Evolutionary conservation across 2,113 vertebrate genomes (phyloP), one percentile per base, ranked within the genome.

Genomic region (Tinamus guttatus): DNA sequence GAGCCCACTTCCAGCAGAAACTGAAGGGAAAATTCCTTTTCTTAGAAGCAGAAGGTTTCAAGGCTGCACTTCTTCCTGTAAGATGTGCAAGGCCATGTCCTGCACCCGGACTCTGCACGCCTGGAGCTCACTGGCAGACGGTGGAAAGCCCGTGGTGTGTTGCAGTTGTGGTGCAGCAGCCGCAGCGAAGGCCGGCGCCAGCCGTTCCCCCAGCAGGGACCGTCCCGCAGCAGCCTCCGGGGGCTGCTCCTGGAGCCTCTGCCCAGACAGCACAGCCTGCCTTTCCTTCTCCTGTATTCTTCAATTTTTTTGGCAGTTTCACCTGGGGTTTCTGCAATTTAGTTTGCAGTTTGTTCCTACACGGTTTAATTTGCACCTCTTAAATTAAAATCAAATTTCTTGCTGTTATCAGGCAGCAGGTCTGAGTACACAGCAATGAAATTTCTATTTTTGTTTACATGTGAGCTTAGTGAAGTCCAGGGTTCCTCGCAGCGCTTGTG

Each of bases 311-410:
- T 49, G 67, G 13, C 56, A 86, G 49, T 86, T 92, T 88, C 69
- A 88, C 77, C 62, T 64, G 24, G n/a, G 63, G 34, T 25, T 84
- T 83, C 38, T 71, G 52, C 7, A 58, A 58, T 92, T 83, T 82
- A 82, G 52, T 43, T 79, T 18, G 1, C 54, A 67, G 16, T 83
- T 85, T 90, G 47, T 47, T 81, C 85, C 90, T 7, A 5, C 81
- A 60, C 8, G 5, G 89, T 87, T 95, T 94, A 94, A 95, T 95
- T 96, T 94, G 67, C 95, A 94, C 94, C 58, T 92, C 84, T 81
- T 89, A 87, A 89, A 94, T 89, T 89, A 95, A 94, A 95, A 60
- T 19, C 56, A 76, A 71, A 38, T 87, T 73, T 71, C 94, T 87
- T 73, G 70, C 65, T 93, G 93, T 86, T 88, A 79, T 25, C 13